Conservation (phyloP, 2,113 vertebrate genomes). For the Megaleporinus macrocephalus region DNA sequence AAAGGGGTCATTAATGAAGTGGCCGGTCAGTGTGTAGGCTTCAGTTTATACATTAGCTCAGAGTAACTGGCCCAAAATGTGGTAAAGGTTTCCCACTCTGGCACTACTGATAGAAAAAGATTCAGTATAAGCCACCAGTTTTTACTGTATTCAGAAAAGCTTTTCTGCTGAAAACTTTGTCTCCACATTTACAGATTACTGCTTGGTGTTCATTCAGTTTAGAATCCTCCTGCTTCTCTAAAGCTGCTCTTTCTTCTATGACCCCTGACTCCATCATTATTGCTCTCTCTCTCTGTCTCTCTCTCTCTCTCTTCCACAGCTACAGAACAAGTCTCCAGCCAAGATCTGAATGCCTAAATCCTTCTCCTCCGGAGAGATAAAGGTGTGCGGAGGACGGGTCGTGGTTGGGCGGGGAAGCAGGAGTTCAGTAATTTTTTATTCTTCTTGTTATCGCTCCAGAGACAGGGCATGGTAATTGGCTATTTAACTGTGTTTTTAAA, state of each 20-base stretch:
- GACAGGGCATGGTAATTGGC: conserved; percentile 59
- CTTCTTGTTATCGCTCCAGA: conserved; percentile 53
- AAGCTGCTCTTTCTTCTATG: background rate
- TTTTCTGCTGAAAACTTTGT: background rate
- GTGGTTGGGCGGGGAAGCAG: conserved; percentile 26
- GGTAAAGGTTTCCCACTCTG: too few species aligned
- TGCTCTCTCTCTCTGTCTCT: background rate
- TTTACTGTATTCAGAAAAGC: too few species aligned
- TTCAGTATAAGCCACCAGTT: too few species aligned
- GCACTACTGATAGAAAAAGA: too few species aligned
- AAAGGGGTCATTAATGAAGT: too few species aligned
- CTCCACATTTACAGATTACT: background rate
- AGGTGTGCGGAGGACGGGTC: conserved; percentile 37
- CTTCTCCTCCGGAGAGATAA: conserved; percentile 15
- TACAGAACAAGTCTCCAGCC: background rate
- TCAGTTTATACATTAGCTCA: too few species aligned
- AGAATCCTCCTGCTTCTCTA: background rate
- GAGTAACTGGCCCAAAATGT: too few species aligned
- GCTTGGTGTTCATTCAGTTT: background rate
- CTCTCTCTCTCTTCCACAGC: background rate
- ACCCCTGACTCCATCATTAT: background rate
- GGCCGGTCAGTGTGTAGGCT: too few species aligned
- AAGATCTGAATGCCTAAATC: background rate
- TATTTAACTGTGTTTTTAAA: conserved; percentile 70
- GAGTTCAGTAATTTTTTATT: conserved; percentile 55